Conservation (phyloP, 2,113 vertebrate genomes). For the Engystomops pustulosus region DNA sequence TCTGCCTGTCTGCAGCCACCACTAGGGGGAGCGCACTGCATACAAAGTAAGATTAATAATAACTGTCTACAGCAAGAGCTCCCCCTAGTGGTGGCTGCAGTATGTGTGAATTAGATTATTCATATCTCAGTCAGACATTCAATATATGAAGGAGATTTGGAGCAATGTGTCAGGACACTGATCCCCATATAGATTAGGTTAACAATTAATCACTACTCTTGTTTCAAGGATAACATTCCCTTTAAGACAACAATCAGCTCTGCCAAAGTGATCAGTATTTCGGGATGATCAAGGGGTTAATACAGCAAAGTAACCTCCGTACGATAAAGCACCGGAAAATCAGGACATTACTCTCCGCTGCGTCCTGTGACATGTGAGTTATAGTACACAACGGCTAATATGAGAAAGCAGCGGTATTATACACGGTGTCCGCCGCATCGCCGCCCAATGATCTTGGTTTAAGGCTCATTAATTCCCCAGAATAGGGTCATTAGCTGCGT, state of each 20-base stretch:
- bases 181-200: no score
- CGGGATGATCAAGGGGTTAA: not conserved
- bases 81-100: not conserved
- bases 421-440: conserved; percentile 25
- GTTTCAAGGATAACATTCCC: no score
- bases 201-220: no score
- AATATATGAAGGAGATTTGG: not conserved
- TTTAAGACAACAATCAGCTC: not conserved
- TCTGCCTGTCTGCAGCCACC: no score
- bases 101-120: not conserved
- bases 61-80: not conserved
- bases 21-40: not conserved
- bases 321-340: not conserved
- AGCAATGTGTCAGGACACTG: not conserved
- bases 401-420: conserved; percentile 28
- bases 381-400: conserved; percentile 1
- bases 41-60: not conserved
- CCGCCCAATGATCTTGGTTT: conserved; percentile 46
- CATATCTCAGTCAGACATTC: not conserved
- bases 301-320: not conserved
- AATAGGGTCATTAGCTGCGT: conserved; percentile 55
- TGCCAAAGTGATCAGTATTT: no score
- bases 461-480: conserved; percentile 56
- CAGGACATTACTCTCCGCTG: conserved; percentile 16
- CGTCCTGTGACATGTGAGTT: conserved; percentile 28